Base-by-base conservation (phyloP, 2,888 invertebrate species). In the Perithous albicinctus region DNA sequence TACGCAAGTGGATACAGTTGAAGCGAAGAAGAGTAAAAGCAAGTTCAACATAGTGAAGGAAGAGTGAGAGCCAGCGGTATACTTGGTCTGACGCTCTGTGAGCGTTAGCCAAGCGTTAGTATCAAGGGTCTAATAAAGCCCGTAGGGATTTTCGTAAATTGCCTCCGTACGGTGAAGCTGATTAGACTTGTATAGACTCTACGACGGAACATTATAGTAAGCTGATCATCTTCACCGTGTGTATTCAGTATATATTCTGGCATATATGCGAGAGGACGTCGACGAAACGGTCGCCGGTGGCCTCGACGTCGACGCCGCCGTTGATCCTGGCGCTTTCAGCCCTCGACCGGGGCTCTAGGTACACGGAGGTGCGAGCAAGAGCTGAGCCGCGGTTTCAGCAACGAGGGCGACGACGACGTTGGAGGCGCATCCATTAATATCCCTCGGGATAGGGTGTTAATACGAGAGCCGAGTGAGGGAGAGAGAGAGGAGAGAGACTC, bases 371-470 rank as follows among this genome's bases (percentile, higher is more conserved):
- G 70, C 35, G 54, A 77, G 59, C 41, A 8, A n/a, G 15, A 20
- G n/a, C 29, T 15, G 54, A 70, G 29, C 63, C 63, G 38, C 59
- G 61, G 32, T 77, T 56, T 64, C 35, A 32, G 56, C 56, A 46
- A 35, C 64, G 38, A 32, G 29, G 63, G 35, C 48, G 48, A 66
- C 15, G 66, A 51, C 75, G 61, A 80, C 67, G 75, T 56, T 75
- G 59, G 66, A 72, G 73, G 56, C 70, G 80, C 85, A 78, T 85
- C 89, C 88, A 90, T 90, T 90, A 90, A 90, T 90, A 90, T 90
- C 87, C 88, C 86, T 87, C 83, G 84, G 86, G 85, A 84, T 88
- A 79, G 84, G 80, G 73, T 80, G 83, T 76, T 86, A 83, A 86
- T 84, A 86, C 85, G 86, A 84, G 83, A 63, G 83, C n/a, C n/a